These are phyloP conservation scores for Monopterus albus DNA, from an alignment of 2,113 vertebrate species.

Conservation along the genomic window DNA sequence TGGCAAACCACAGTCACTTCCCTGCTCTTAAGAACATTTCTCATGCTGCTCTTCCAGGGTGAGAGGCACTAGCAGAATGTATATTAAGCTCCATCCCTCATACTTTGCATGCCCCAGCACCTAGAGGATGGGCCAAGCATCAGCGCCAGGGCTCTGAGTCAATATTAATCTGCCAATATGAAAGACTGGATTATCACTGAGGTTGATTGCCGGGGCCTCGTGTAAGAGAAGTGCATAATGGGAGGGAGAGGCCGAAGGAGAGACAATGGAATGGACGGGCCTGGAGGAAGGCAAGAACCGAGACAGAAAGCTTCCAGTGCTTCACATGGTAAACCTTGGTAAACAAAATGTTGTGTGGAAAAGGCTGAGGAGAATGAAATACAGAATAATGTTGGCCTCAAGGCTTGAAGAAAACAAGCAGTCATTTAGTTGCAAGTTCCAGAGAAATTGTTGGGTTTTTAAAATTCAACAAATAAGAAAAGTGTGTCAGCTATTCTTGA, in stretches of 20 bases:
- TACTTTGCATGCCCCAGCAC: conserved; percentile 51
- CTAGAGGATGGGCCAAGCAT: conserved; percentile 54
- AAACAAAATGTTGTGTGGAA: conserved; percentile 5
- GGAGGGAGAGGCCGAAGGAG: conserved; percentile 21
- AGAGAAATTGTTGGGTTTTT: too few species aligned
- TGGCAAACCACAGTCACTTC: conserved; percentile 37
- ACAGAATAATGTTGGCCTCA: conserved; percentile 17
- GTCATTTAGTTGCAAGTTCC: conserved; percentile 10
- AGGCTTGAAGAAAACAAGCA: conserved; percentile 29
- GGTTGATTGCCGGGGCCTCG: conserved; percentile 52
- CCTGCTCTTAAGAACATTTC: conserved; percentile 23
- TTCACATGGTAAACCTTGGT: conserved; percentile 31
- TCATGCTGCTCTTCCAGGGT: conserved; percentile 26
- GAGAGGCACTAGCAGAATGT: conserved; percentile 49
- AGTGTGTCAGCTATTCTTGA: too few species aligned
- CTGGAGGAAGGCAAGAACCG: background rate
- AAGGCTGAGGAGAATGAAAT: conserved; percentile 42
- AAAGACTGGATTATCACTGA: conserved; percentile 73
- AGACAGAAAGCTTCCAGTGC: conserved; percentile 40
- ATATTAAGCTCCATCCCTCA: conserved; percentile 58
- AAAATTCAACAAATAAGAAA: too few species aligned
- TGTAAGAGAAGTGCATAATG: conserved; percentile 54
- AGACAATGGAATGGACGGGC: conserved; percentile 18
- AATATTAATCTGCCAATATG: conserved; percentile 76
- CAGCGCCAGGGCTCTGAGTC: conserved; percentile 60